These are phyloP conservation scores for Psophia crepitans DNA, from an alignment of 2,113 vertebrate species.

Conservation along the genomic window DNA sequence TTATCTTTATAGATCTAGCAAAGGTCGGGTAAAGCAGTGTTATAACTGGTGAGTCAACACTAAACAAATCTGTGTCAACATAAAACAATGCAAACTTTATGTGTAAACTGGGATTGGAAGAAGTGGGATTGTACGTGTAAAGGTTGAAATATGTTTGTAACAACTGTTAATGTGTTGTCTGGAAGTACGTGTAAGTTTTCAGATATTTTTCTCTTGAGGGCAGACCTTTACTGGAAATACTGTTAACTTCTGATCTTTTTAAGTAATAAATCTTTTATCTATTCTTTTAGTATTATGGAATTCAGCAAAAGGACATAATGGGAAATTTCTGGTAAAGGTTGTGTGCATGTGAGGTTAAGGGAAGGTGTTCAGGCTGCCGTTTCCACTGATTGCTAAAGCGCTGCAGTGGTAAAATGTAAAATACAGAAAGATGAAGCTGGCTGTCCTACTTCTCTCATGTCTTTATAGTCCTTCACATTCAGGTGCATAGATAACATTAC, in stretches of 20 bases:
- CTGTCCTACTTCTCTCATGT: neutral
- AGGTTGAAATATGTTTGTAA: neutral
- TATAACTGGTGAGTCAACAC: neutral
- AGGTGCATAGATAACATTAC: neutral
- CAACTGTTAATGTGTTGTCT: neutral
- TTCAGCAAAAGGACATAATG: neutral
- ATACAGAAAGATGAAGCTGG: neutral
- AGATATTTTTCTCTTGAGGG: neutral
- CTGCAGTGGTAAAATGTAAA: neutral
- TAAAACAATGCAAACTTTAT: neutral
- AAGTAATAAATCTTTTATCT: too few species aligned
- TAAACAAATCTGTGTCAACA: neutral
- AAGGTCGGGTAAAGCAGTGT: neutral
- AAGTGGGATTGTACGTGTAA: neutral
- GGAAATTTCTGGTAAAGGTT: neutral
- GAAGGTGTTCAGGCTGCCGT: neutral
- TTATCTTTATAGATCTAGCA: neutral
- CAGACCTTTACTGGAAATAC: neutral
- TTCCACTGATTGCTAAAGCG: neutral
- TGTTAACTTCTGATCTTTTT: neutral
- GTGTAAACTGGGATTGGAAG: neutral
- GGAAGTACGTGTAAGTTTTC: neutral
- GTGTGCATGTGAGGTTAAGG: too few species aligned
- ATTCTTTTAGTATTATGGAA: fast-evolving
- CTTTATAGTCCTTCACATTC: neutral